These are phyloP conservation scores for Rhopalosiphum maidis DNA, from an alignment of 1,140 invertebrate species.

Conservation along the genomic window DNA sequence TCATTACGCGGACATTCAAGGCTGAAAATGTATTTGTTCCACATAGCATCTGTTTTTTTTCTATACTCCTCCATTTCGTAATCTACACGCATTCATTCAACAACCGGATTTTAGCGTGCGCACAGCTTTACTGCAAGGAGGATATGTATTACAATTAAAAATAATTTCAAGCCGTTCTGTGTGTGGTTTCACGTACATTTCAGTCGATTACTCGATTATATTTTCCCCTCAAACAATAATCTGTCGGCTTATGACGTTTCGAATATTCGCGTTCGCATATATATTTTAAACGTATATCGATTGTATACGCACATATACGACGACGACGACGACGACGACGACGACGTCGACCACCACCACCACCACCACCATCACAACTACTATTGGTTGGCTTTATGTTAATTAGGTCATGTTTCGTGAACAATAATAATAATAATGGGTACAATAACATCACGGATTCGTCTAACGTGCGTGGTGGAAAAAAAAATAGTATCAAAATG, in stretches of 20 bases:
- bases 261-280: background rate
- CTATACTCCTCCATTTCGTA: background rate
- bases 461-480: conserved; percentile 2
- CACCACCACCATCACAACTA: background rate
- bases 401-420: conserved; percentile 46
- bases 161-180: background rate
- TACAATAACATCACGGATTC: background rate
- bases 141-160: background rate
- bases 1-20: conserved; percentile 16
- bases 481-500: background rate
- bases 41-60: background rate
- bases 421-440: background rate
- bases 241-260: background rate
- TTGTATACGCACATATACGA: background rate
- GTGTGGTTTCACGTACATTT: background rate
- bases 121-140: background rate
- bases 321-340: background rate
- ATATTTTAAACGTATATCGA: conserved; percentile 14
- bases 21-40: conserved; percentile 21
- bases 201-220: background rate
- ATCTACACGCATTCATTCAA: conserved; percentile 7
- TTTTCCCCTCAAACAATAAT: background rate
- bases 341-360: too few relatives aligned
- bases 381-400: conserved; percentile 22
- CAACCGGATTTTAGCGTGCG: conserved; percentile 14